phyloP scores from a whole-genome alignment of 2,888 invertebrate genomes.

The Chironomus tentans region DNA sequence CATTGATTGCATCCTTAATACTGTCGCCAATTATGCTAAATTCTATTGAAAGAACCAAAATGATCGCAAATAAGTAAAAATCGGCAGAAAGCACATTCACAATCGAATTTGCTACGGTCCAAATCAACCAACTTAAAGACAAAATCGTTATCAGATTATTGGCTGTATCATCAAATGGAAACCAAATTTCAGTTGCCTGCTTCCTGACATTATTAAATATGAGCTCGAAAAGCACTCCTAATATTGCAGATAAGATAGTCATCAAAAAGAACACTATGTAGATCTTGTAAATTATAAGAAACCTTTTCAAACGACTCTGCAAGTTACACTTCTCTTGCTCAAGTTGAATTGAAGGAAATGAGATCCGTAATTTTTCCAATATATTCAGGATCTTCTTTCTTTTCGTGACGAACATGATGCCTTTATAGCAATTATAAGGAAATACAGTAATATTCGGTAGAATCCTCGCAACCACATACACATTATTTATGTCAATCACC shows the following conservation, averaged over 20 bases:
- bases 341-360: background rate
- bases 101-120: background rate
- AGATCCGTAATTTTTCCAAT: background rate
- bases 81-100: background rate
- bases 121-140: background rate
- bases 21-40: background rate
- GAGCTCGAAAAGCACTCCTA: background rate
- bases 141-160: background rate
- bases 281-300: too few relatives aligned
- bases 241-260: too few relatives aligned
- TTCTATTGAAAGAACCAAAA: background rate
- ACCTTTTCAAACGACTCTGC: too few relatives aligned
- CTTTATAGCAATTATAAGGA: background rate
- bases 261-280: too few relatives aligned
- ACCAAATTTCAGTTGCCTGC: background rate
- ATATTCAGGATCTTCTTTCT: background rate
- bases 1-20: background rate
- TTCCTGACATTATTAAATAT: background rate
- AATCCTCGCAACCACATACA: background rate
- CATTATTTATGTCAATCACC: background rate
- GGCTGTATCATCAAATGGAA: background rate
- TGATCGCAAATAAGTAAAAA: background rate
- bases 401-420: background rate
- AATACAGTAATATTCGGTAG: background rate
- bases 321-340: background rate